Conservation (phyloP, 2,797 vertebrate species). For the Phoxinus dragarum region DNA sequence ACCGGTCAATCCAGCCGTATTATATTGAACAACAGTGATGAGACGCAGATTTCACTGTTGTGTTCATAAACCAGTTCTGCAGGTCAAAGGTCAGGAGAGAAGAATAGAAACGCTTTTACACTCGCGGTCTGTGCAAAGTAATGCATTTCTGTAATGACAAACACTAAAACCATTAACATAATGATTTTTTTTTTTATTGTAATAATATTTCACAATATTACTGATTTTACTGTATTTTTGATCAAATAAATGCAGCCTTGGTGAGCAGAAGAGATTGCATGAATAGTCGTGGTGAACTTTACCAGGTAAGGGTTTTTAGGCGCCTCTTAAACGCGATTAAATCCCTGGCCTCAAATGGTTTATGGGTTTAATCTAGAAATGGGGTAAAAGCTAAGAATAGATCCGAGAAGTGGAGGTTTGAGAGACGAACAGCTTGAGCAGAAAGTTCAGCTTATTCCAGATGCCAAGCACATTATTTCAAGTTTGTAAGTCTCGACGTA, state of each 20-base stretch:
- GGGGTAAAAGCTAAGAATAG: not conserved
- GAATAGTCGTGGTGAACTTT: not conserved
- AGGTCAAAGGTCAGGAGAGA: not conserved
- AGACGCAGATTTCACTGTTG: not conserved
- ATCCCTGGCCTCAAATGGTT: not conserved
- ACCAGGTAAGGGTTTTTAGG: not conserved
- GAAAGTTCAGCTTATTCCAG: not conserved
- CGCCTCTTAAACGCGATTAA: too few relatives aligned
- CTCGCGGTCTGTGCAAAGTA: not conserved
- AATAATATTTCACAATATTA: not conserved
- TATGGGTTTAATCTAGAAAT: not conserved
- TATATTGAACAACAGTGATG: not conserved
- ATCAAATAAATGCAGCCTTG: too few relatives aligned
- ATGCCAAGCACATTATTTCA: not conserved
- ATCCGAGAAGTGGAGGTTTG: not conserved
- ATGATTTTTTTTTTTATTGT: not conserved
- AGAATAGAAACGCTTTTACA: not conserved
- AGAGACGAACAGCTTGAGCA: not conserved
- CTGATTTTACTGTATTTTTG: not conserved
- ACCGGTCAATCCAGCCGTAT: constrained; percentile 7
- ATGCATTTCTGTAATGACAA: not conserved
- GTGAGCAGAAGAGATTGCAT: too few relatives aligned
- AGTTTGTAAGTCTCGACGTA: not conserved
- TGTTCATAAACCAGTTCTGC: not conserved
- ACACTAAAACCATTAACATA: not conserved